Evolutionary conservation across 2,888 invertebrate species (phyloP).

Genomic region (Conus canariensis): DNA sequence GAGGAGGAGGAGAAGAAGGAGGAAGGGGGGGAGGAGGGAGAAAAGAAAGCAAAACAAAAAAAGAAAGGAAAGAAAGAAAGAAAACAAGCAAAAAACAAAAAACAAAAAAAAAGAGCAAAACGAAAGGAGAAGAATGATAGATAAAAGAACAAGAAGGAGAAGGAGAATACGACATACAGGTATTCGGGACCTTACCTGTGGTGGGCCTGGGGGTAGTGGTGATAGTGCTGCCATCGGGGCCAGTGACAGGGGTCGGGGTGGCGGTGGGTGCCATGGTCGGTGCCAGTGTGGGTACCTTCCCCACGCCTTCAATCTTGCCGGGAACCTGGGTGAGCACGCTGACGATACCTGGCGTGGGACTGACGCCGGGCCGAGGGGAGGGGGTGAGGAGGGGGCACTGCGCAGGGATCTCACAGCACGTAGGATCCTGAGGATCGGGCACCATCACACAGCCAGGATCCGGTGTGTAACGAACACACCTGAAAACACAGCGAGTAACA

Average conservation of each 20-base stretch:
- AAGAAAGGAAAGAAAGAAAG: no score
- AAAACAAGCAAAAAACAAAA: no score
- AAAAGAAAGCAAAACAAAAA: no score
- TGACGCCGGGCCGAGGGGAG: constrained; percentile 52
- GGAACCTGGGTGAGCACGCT: constrained; percentile 48
- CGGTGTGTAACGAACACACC: constrained; percentile 56
- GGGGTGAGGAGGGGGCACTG: constrained; percentile 49
- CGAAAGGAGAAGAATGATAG: no score
- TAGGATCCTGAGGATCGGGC: constrained; percentile 59
- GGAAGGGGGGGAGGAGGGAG: no score
- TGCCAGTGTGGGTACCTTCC: constrained; percentile 31
- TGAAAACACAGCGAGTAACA: constrained; percentile 8
- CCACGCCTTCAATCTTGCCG: constrained; percentile 40
- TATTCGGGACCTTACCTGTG: neutral
- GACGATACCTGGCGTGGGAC: constrained; percentile 61
- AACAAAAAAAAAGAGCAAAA: no score
- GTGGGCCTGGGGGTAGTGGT: constrained; percentile 31
- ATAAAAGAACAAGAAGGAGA: no score
- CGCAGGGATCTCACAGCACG: constrained; percentile 59
- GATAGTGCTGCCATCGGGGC: constrained; percentile 34
- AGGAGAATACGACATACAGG: no score
- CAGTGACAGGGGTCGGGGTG: constrained; percentile 11
- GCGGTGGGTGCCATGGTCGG: constrained; percentile 14
- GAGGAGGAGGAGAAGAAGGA: no score
- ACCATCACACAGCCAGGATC: constrained; percentile 57